Evolutionary conservation across 2,113 vertebrate genomes (phyloP), one percentile per base, ranked within the genome.

Genomic region (Neomonachus schauinslandi): DNA sequence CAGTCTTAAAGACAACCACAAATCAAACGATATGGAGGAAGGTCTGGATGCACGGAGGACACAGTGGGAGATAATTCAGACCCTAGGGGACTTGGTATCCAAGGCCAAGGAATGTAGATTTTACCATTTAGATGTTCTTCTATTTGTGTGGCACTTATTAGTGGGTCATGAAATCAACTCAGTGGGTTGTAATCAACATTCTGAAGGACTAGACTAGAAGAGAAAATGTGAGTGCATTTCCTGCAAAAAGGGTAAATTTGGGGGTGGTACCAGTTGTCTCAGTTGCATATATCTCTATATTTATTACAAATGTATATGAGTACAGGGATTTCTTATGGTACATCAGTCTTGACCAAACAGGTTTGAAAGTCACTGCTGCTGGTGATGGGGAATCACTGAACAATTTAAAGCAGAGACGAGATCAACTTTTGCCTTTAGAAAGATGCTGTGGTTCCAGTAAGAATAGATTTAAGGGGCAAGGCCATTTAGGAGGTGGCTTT

Each of bases 161-260:
- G 55, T 76, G 82, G 69, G 51, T 93, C 28, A 14, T 89, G 22
- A 86, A 63, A 76, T 81, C 87, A 93, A 6, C 57, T 71, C 8
- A n/a, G 1, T 87, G 36, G n/a, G 4, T 63, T 81, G n/a, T 9
- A 84, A 11, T 22, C 36, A 26, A 6, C 57, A 51, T 77, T 80
- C 95, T 33, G 67, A 91, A 92, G 26, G 24, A 92, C 53, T 22
- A 36, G 19, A 49, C 26, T 15, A 49, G 24, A 65, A 59, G 42
- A 76, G 86, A 80, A 90, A 91, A 76, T 63, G 24, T 63, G n/a
- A 82, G 36, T n/a, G 19, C 2, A 72, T 74, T 89, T 92, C 33
- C 49, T 67, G 15, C 21, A 53, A 42, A 90, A 91, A 81, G 28
- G 24, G 5, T 42, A 86, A 28, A 28, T 33, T 71, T 85, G 55